These are phyloP conservation scores for Takifugu bimaculatus DNA, from an alignment of 2,113 vertebrate species.

Conservation along the genomic window DNA sequence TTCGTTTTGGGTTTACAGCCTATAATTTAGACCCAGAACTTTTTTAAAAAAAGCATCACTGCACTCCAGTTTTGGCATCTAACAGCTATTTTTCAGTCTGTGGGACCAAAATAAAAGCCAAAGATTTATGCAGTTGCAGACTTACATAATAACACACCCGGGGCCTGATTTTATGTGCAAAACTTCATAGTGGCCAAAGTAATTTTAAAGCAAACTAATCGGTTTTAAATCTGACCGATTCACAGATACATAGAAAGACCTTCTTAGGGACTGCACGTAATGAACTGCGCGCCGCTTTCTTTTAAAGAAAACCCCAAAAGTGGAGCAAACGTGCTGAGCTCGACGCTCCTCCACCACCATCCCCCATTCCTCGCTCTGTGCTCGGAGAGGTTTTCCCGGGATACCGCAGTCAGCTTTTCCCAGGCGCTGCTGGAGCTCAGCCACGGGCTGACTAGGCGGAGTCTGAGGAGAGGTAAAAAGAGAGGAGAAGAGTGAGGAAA, in stretches of 20 bases:
- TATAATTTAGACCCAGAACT: background rate
- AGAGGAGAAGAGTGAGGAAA: background rate
- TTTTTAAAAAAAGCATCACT: background rate
- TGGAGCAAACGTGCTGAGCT: constrained; percentile 54
- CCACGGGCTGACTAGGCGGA: constrained; percentile 30
- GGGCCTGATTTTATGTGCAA: background rate
- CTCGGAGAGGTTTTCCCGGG: constrained; percentile 55
- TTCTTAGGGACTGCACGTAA: no score
- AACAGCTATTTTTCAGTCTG: background rate
- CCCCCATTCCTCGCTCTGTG: constrained; percentile 7
- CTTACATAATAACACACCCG: background rate
- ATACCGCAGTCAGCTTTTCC: constrained; percentile 66
- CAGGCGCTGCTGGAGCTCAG: constrained; percentile 55
- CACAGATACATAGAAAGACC: background rate
- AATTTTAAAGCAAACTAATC: background rate
- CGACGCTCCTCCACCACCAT: constrained; percentile 21
- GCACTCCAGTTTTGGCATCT: background rate
- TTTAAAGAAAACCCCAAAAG: constrained; percentile 32
- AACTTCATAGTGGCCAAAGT: background rate
- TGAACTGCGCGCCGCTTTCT: background rate
- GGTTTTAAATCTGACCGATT: background rate
- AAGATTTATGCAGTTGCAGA: background rate
- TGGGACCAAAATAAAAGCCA: background rate
- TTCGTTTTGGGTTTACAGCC: background rate
- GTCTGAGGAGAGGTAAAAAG: constrained; percentile 5